Conservation (phyloP, 2,797 vertebrate species). For the Gobionotothen gibberifrons region DNA sequence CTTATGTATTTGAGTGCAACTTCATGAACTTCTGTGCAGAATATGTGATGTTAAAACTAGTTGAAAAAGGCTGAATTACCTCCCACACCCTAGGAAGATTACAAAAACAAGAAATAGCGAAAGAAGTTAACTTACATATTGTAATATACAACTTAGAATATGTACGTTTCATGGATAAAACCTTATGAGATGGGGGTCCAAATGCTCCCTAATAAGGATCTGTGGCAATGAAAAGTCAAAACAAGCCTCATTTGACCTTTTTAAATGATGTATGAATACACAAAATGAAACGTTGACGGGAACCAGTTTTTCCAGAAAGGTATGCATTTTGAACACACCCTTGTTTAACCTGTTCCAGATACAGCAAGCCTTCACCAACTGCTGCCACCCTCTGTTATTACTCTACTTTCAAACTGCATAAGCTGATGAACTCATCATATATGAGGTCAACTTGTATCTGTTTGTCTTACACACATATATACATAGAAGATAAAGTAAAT, state of each 20-base stretch:
- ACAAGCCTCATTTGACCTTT: not conserved
- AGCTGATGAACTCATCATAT: not conserved
- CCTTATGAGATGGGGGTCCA: too few relatives aligned
- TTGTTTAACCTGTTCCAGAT: slow-evolving; percentile 6
- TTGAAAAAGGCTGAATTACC: too few relatives aligned
- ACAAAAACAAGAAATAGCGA: too few relatives aligned
- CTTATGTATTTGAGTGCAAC: too few relatives aligned
- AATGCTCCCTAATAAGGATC: not conserved
- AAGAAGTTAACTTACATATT: too few relatives aligned
- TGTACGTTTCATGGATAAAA: too few relatives aligned
- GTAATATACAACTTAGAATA: too few relatives aligned
- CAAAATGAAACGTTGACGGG: not conserved
- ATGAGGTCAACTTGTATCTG: not conserved
- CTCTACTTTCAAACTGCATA: not conserved
- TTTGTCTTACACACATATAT: not conserved
- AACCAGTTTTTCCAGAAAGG: not conserved
- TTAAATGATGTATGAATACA: not conserved
- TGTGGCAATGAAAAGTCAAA: slow-evolving; percentile 3
- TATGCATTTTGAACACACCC: not conserved
- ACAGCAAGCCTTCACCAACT: too few relatives aligned
- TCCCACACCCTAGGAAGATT: too few relatives aligned
- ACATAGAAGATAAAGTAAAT: not conserved
- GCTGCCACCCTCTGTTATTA: too few relatives aligned
- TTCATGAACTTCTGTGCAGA: too few relatives aligned
- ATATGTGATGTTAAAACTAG: too few relatives aligned